phyloP scores from a whole-genome alignment of 2,888 invertebrate genomes.

The Cybosia mesomella region DNA sequence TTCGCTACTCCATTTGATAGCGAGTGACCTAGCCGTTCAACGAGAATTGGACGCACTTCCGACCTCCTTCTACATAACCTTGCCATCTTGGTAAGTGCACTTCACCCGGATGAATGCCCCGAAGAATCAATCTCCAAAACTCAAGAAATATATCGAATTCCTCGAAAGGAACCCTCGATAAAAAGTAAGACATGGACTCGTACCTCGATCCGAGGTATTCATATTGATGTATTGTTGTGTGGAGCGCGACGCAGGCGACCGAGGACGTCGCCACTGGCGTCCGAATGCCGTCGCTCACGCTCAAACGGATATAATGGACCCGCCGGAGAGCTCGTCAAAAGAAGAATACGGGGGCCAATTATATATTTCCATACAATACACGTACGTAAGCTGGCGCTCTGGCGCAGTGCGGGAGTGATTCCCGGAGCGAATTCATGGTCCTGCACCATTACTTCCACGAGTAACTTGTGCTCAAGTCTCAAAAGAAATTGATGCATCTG shows the following conservation, averaged over 20 bases:
- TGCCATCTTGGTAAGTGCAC: conserved; percentile 59
- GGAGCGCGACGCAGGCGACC: conserved; percentile 79
- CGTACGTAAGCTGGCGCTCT: conserved; percentile 78
- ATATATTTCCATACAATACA: conserved; percentile 85
- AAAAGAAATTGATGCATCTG: neutral
- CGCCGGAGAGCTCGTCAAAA: conserved; percentile 84
- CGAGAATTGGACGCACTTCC: conserved; percentile 77
- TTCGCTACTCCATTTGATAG: conserved; percentile 65
- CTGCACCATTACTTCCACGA: conserved; percentile 18
- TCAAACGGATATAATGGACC: conserved; percentile 83
- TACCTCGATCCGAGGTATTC: conserved; percentile 83
- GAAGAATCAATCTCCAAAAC: conserved; percentile 45
- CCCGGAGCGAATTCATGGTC: conserved; percentile 60
- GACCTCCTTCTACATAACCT: conserved; percentile 74
- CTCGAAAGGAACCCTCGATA: conserved; percentile 49
- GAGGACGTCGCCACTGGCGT: conserved; percentile 82
- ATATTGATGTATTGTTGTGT: conserved; percentile 70
- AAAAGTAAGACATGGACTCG: conserved; percentile 65
- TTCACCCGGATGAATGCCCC: conserved; percentile 50
- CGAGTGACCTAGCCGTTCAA: conserved; percentile 73
- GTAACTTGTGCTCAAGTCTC: neutral
- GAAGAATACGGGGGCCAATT: conserved; percentile 85
- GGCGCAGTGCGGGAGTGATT: conserved; percentile 79
- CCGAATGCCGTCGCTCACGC: conserved; percentile 81
- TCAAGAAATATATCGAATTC: conserved; percentile 47